Evolutionary conservation across 2,113 vertebrate genomes (phyloP).

Genomic region (Cathartes aura): DNA sequence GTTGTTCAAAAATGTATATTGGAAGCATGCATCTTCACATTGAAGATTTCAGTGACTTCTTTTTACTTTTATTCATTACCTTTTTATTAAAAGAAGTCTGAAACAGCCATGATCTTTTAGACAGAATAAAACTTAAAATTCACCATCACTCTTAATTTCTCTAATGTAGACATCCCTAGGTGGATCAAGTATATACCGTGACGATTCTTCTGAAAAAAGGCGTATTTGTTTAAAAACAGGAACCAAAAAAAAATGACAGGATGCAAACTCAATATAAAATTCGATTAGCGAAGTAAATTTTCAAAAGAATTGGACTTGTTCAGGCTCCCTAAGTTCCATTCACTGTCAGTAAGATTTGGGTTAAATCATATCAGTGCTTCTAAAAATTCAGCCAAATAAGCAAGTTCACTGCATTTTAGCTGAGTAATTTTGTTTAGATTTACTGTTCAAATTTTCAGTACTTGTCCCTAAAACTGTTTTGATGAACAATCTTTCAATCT

Average conservation of each 20-base stretch:
- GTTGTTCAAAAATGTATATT: too few relatives aligned
- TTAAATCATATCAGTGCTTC: neutral
- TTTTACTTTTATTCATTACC: neutral
- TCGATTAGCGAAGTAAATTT: neutral
- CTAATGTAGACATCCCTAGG: too few relatives aligned
- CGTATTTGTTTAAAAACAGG: neutral
- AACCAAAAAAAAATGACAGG: neutral
- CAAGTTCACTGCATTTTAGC: neutral
- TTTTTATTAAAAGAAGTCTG: neutral
- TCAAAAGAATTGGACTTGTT: neutral
- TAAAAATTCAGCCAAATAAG: neutral
- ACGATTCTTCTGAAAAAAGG: neutral
- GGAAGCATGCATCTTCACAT: neutral
- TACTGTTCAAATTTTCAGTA: neutral
- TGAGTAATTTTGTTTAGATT: neutral
- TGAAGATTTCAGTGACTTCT: neutral
- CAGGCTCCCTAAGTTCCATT: neutral
- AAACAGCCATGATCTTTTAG: neutral
- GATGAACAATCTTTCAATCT: neutral
- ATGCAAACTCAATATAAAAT: neutral
- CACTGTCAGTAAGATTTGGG: too few relatives aligned
- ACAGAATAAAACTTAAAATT: neutral
- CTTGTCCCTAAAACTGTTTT: neutral
- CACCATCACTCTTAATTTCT: neutral
- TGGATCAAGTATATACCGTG: fast-evolving